Conservation (phyloP, 2,888 invertebrate genomes). For the Athrips mouffetella region DNA sequence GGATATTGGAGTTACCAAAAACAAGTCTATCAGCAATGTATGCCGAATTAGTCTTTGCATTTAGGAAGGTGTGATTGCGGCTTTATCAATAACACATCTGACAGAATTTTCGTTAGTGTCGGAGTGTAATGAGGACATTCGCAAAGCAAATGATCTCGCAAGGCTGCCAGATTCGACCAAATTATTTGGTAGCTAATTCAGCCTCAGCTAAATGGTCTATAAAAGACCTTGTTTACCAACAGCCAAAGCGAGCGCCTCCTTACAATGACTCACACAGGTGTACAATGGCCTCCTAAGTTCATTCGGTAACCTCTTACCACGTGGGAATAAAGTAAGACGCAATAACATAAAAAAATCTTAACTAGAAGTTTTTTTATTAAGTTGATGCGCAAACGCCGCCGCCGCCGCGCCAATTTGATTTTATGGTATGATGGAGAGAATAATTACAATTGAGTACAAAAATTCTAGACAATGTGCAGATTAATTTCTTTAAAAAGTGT, state of each 20-base stretch:
- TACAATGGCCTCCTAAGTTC: conserved; percentile 8
- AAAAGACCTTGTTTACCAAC: conserved; percentile 17
- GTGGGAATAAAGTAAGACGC: conserved; percentile 8
- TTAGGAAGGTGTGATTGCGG: too few species aligned
- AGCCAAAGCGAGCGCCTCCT: neutral
- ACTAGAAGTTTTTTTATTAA: too few species aligned
- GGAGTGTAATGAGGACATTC: neutral
- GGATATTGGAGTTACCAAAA: too few species aligned
- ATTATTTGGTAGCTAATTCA: conserved; percentile 17
- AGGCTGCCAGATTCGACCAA: neutral
- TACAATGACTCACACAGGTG: conserved; percentile 11
- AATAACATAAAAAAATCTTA: conserved; percentile 1
- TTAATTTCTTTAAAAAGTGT: too few species aligned
- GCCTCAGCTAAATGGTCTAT: conserved; percentile 5
- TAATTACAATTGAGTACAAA: too few species aligned
- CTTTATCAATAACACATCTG: too few species aligned
- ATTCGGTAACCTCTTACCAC: conserved; percentile 2
- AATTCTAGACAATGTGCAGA: too few species aligned
- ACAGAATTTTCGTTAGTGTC: neutral
- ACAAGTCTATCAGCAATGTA: too few species aligned
- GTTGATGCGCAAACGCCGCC: too few species aligned
- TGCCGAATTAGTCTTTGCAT: too few species aligned
- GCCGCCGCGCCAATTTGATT: too few species aligned
- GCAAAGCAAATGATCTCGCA: neutral
- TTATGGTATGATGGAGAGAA: too few species aligned